A percentile compares a stretch with the other conserved stretches of the same genome.
These are phyloP conservation scores for Phlogophora meticulosa DNA, from an alignment of 2,888 invertebrate genomes.

Conservation along the genomic window DNA sequence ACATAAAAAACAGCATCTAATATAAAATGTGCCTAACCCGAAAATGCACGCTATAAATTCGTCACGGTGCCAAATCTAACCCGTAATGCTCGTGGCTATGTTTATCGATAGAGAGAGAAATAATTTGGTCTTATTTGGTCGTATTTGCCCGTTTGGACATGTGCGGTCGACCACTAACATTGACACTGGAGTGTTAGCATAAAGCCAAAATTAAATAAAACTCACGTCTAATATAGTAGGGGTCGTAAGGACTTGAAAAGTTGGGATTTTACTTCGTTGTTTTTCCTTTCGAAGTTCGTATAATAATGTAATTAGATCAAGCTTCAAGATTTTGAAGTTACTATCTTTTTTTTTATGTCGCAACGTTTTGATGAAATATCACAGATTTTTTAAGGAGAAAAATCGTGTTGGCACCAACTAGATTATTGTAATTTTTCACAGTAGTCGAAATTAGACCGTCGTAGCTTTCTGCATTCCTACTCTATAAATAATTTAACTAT, in stretches of 20 bases:
- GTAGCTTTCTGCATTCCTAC: too few species aligned
- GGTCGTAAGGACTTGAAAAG: constrained; percentile 58
- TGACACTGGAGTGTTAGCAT: constrained; percentile 85
- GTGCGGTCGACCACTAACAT: constrained; percentile 85
- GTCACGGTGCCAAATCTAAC: constrained; percentile 50
- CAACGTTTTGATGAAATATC: neutral
- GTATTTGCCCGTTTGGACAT: constrained; percentile 87
- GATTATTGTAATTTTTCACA: too few species aligned
- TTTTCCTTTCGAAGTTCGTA: constrained; percentile 24
- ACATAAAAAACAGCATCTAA: constrained; percentile 6
- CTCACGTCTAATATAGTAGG: constrained; percentile 82
- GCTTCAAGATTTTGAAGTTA: neutral
- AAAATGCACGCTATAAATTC: constrained; percentile 9
- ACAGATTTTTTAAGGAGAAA: too few species aligned
- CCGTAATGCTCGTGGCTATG: constrained; percentile 65
- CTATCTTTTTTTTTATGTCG: neutral
- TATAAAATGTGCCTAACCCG: constrained; percentile 13
- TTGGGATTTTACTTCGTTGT: neutral
- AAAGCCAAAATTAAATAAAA: constrained; percentile 89
- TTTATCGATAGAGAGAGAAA: constrained; percentile 82
- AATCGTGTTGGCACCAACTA: too few species aligned
- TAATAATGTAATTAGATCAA: constrained; percentile 13
- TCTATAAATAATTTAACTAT: too few species aligned
- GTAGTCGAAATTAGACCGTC: too few species aligned
- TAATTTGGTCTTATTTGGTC: constrained; percentile 79